A percentile compares a stretch with the other conserved stretches of the same genome.
Conservation (phyloP, 2,113 vertebrate species). For the Tamias sibiricus region DNA sequence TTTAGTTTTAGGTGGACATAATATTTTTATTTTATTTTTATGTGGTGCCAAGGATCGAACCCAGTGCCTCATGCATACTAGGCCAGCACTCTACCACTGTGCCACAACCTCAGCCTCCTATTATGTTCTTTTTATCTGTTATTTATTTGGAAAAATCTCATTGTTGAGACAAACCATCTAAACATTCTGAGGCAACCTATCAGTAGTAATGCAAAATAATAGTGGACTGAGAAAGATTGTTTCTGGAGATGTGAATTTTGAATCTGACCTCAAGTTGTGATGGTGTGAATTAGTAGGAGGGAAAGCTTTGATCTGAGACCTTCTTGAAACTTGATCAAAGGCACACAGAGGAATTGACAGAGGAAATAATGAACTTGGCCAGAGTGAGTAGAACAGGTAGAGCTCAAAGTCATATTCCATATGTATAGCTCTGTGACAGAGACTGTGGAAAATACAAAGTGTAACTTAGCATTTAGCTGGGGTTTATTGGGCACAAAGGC, state of each 20-base stretch:
- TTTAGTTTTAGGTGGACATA: too few species aligned
- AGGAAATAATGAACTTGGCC: neutral
- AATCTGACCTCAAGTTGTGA: neutral
- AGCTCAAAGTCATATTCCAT: neutral
- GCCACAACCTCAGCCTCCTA: neutral
- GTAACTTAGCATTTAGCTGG: neutral
- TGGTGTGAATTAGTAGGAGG: neutral
- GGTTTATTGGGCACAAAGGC: neutral
- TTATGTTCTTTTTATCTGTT: neutral
- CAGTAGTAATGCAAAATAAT: conserved; percentile 23
- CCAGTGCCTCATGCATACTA: neutral
- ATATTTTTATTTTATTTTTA: too few species aligned
- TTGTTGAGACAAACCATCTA: neutral
- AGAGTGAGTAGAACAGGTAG: neutral
- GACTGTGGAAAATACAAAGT: neutral
- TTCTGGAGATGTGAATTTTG: neutral
- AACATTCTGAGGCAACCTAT: conserved; percentile 20
- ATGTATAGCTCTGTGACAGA: neutral
- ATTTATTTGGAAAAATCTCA: conserved; percentile 54
- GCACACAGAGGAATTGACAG: neutral
- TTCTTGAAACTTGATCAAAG: neutral
- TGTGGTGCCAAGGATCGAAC: neutral
- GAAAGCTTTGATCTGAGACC: too few species aligned
- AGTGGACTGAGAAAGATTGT: neutral
- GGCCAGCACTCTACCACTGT: neutral